A percentile compares a stretch with the other conserved stretches of the same genome.
Evolutionary conservation across 2,113 vertebrate species (phyloP).

Genomic region (Bubo bubo): DNA sequence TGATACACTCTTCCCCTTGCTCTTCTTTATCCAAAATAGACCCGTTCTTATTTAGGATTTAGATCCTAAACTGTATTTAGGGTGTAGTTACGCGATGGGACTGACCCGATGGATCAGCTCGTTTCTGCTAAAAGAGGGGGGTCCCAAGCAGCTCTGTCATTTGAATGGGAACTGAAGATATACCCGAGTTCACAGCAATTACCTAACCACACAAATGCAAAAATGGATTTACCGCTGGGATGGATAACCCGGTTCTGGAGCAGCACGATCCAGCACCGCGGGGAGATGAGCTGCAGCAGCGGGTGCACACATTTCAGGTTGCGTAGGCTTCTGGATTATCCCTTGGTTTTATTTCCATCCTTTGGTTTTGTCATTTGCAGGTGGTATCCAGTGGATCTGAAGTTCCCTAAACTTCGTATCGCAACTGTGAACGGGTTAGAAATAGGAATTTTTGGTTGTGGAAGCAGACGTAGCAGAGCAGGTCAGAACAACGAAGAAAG

Average conservation of each 20-base stretch:
- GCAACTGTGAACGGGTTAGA: accelerated
- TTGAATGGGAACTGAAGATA: not conserved
- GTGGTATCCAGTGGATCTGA: not conserved
- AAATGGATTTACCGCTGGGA: not conserved
- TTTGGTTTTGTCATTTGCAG: not conserved
- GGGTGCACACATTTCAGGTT: not conserved
- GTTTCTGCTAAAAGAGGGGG: not conserved
- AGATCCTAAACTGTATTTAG: not conserved
- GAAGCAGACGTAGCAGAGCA: accelerated
- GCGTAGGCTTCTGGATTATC: not conserved
- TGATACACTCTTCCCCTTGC: accelerated
- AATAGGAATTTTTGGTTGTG: too few species aligned
- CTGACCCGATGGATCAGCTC: not conserved
- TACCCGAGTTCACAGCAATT: not conserved
- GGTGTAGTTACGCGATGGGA: not conserved
- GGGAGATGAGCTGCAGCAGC: not conserved
- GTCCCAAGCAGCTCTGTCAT: not conserved
- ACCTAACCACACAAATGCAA: not conserved
- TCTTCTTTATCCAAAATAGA: not conserved
- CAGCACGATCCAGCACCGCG: not conserved
- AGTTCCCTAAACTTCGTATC: not conserved
- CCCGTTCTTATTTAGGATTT: accelerated
- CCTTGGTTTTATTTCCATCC: not conserved
- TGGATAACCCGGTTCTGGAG: not conserved
- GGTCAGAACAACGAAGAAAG: accelerated